Conservation (phyloP, 2,888 invertebrate species). For the Yponomeuta evonymella region DNA sequence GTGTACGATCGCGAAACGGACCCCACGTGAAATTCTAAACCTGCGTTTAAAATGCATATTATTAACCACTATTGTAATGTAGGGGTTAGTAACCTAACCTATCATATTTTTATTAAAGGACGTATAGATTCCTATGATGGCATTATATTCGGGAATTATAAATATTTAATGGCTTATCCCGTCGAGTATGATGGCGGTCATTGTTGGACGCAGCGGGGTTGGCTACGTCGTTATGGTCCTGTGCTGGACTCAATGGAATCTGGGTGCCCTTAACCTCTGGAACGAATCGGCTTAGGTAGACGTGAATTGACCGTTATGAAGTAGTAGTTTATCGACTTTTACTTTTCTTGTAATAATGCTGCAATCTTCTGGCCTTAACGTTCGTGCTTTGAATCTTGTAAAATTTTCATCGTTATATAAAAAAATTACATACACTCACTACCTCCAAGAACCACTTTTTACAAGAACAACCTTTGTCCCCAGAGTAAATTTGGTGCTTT, state of each 20-base stretch:
- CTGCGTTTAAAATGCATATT: not conserved
- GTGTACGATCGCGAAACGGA: not conserved
- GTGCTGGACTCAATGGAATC: conserved; percentile 25
- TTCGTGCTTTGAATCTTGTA: too few species aligned
- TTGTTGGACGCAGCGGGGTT: conserved; percentile 43
- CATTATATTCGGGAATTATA: conserved; percentile 44
- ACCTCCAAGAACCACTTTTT: too few species aligned
- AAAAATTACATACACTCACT: too few species aligned
- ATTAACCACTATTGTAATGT: conserved; percentile 15
- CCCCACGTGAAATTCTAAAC: conserved; percentile 3
- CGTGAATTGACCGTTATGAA: conserved; percentile 38
- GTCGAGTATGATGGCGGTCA: conserved; percentile 46
- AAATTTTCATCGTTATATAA: too few species aligned
- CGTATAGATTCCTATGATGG: conserved; percentile 45
- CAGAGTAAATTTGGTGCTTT: too few species aligned
- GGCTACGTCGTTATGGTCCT: conserved; percentile 42
- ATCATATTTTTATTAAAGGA: conserved; percentile 30
- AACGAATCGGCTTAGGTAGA: conserved; percentile 22
- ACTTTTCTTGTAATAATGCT: not conserved
- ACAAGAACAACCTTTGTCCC: too few species aligned
- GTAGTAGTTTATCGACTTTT: conserved; percentile 4
- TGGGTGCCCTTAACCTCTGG: conserved; percentile 20
- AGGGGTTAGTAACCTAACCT: conserved; percentile 25
- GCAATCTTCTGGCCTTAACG: not conserved
- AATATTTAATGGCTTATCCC: conserved; percentile 60